Conservation (phyloP, 2,113 vertebrate genomes). For the Glaucomys volans region DNA sequence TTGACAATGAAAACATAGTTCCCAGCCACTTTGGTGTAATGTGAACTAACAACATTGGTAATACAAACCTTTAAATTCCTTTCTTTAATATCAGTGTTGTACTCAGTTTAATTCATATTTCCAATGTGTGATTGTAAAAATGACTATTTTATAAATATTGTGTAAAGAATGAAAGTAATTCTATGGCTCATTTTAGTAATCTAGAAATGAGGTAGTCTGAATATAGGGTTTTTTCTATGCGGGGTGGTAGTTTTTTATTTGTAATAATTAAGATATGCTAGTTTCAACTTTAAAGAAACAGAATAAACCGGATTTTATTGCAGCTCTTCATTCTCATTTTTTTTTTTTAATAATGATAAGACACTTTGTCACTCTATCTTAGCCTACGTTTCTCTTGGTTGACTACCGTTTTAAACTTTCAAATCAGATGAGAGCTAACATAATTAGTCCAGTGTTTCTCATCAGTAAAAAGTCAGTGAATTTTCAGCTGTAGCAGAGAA, state of each 20-base stretch:
- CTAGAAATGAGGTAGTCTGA: conserved; percentile 8
- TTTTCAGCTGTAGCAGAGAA: conserved; percentile 40
- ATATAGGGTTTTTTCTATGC: background rate
- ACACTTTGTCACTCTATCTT: background rate
- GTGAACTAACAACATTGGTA: conserved; percentile 53
- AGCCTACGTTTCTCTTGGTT: background rate
- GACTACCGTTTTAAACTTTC: conserved; percentile 52
- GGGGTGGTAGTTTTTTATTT: background rate
- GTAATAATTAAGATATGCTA: conserved; percentile 26
- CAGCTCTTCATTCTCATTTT: background rate
- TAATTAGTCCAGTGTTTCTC: conserved; percentile 40
- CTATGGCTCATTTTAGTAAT: conserved; percentile 7
- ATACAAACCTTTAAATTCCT: conserved; percentile 17
- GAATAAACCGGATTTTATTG: conserved; percentile 1
- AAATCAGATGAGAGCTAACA: background rate
- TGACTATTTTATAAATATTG: conserved; percentile 1
- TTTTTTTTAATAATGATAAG: conserved; percentile 34
- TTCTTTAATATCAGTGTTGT: background rate
- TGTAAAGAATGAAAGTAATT: background rate
- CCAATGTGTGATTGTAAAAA: background rate
- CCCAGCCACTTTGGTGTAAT: conserved; percentile 7
- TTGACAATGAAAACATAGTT: conserved; percentile 53
- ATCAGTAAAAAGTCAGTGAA: conserved; percentile 29
- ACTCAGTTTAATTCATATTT: conserved; percentile 32
- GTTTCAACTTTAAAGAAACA: conserved; percentile 42